Percentiles rank a stretch among this genome's conserved stretches.
Conservation (phyloP, 1,140 invertebrate genomes). For the Leptinotarsa lineolata region DNA sequence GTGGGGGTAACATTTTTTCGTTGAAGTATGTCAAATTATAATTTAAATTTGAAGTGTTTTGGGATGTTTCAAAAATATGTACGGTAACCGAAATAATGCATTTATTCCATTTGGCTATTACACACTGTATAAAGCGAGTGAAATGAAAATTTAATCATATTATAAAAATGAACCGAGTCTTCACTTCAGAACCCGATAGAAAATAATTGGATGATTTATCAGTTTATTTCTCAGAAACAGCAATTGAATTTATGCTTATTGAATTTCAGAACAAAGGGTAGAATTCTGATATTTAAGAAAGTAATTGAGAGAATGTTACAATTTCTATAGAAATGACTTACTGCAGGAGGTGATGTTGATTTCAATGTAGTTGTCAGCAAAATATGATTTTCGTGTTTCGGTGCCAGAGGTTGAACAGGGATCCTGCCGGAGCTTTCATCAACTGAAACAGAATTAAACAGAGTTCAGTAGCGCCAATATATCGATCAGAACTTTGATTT, state of each 20-base stretch:
- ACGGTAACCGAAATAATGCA: too few species aligned
- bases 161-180: too few species aligned
- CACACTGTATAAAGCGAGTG: too few species aligned
- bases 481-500: background rate
- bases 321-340: background rate
- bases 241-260: background rate
- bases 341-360: background rate
- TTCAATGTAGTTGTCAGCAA: slow-evolving; percentile 8
- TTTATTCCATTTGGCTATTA: too few species aligned
- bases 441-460: slow-evolving; percentile 19
- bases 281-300: background rate
- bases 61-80: too few species aligned
- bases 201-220: too few species aligned
- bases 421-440: slow-evolving; percentile 17
- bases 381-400: slow-evolving; percentile 12
- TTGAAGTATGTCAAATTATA: too few species aligned
- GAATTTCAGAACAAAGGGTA: background rate
- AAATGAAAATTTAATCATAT: too few species aligned
- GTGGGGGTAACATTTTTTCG: too few species aligned
- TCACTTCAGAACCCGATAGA: too few species aligned
- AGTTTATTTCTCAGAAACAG: background rate
- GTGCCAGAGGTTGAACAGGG: slow-evolving; percentile 13
- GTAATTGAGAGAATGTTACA: background rate
- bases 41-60: too few species aligned
- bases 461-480: background rate